Evolutionary conservation across 2,888 invertebrate species (phyloP), one percentile per base, ranked within the genome.

Genomic region (Harmothoe impar): DNA sequence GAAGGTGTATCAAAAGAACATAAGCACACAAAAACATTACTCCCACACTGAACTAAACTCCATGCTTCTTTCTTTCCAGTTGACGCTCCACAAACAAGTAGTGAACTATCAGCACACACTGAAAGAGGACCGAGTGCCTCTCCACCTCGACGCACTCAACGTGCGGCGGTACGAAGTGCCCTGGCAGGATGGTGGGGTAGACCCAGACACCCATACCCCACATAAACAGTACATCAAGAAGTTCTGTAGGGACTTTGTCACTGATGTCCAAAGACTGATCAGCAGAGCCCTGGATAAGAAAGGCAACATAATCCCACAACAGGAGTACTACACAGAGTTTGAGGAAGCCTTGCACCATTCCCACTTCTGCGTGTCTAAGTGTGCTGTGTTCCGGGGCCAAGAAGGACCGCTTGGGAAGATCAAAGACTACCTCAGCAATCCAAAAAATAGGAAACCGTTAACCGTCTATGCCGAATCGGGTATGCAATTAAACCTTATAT

Each of bases 301-400:
- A 33, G 56, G 93, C 23, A 89, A 89, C 7, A 54, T 92, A 52
- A 94, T 94, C 10, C 91, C 92, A 62, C 91, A 86, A 51, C 91
- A 91, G 1, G 94, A 94, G 77, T 95, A 94, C 91, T 94, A 94
- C 92, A 93, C 93, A 10, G 92, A 92, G 31, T 94, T 93, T 68
- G 93, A 93, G 43, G 95, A 95, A 89, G 91, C 94, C 17, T 92
- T 95, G 5, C 95, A 95, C 91, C 95, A 95, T 90, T 93, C 94
- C 0, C 93, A 93, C 29, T 94, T 95, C 92, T 94, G 94, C 91
- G 91, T 92, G 25, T 84, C 90, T 17, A 95, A 95, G 90, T 94
- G 94, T 91, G 93, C 93, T 72, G 92, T 93, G 0, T 95, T 95
- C 92, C 94, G 94, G 92, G 95, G 95, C 12, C 94, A 94, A 90